Evolutionary conservation across 2,113 vertebrate genomes (phyloP).

Genomic region (Burhinus oedicnemus): DNA sequence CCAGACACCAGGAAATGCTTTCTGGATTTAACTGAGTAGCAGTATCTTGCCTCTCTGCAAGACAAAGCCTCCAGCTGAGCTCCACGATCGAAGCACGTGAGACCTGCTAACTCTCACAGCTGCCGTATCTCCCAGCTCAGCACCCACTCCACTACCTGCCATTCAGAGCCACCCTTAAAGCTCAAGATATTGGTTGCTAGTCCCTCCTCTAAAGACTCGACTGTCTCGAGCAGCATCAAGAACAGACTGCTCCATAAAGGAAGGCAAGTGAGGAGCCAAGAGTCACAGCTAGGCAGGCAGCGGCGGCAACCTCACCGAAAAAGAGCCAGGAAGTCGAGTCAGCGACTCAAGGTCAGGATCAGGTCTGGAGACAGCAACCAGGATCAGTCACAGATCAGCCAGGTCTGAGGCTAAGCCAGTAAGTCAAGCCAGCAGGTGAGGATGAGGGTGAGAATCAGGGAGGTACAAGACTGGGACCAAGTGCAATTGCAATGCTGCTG

Average conservation of each 20-base stretch:
- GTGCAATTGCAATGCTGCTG: background rate
- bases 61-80: background rate
- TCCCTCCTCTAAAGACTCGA: background rate
- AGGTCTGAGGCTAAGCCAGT: background rate
- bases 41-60: background rate
- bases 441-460: background rate
- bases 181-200: background rate
- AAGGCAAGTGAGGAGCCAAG: background rate
- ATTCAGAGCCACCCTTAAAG: background rate
- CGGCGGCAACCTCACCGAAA: background rate
- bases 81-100: background rate
- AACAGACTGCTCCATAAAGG: background rate
- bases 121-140: background rate
- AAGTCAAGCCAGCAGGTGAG: background rate
- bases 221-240: background rate
- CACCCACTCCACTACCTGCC: background rate
- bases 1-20: background rate
- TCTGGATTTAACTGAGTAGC: background rate
- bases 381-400: background rate
- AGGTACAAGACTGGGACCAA: background rate
- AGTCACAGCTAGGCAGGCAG: background rate
- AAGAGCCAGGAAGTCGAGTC: background rate
- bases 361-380: background rate
- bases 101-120: background rate
- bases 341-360: background rate